Evolutionary conservation across 2,888 invertebrate genomes (phyloP), one percentile per base, ranked within the genome.

Genomic region (Lithophane semibrunnea): DNA sequence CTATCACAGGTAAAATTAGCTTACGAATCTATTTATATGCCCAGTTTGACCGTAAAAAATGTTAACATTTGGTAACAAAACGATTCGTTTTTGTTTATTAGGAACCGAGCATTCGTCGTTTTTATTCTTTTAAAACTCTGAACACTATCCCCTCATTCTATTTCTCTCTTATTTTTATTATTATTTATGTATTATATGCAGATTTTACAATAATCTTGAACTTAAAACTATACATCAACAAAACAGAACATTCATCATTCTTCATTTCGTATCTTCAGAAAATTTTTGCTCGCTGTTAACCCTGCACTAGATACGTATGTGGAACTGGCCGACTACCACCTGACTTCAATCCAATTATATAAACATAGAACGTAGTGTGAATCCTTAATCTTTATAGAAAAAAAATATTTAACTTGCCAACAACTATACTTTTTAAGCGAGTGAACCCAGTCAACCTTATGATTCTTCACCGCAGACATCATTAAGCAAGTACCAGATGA

Each of bases 401-500:
- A 78, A 24, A 58, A 73, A 16, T 66, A 49, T 2, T 5, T 3
- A 60, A 52, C 71, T 73, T 29, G 52, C 54, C 63, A 76, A 58
- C 42, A 76, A 70, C 64, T 44, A 79, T 73, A 77, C 65, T 73
- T 29, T 83, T 82, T 77, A 79, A 82, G 73, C 71, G 61, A 71
- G 66, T 60, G 61, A 84, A 66, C 70, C 64, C 73, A 64, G 63
- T 73, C 77, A 77, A 75, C 78, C 80, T 80, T 83, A 87, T 86
- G 86, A 90, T 88, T 76, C 66, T 77, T 87, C 87, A 90, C 90
- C 91, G 80, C 91, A 91, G 85, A 82, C 83, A 89, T 93, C 94
- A 92, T 94, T 94, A 93, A 75, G 84, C 77, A 82, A 75, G 73
- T 82, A 79, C 91, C 94, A 94, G 91, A 93, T 93, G 94, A 90